Evolutionary conservation across 2,888 invertebrate species (phyloP).

Genomic region (Arenicola marina): DNA sequence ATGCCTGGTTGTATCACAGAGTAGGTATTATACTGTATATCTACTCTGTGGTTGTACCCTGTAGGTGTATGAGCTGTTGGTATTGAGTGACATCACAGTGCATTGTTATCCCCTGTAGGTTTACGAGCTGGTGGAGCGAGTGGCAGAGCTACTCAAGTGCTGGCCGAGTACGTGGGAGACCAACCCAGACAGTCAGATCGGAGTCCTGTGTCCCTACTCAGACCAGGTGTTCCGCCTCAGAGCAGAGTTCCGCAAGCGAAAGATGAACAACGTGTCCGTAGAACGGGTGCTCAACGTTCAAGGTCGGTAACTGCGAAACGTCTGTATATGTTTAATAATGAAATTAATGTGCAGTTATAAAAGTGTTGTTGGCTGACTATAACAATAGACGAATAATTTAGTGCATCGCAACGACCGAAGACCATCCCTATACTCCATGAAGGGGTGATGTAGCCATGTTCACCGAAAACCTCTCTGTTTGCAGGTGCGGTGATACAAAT

Average conservation of each 20-base stretch:
- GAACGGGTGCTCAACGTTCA: constrained; percentile 84
- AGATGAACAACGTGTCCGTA: constrained; percentile 77
- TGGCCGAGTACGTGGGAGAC: constrained; percentile 78
- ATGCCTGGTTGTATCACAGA: no score
- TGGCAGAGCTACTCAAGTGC: constrained; percentile 71
- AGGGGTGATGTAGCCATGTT: no score
- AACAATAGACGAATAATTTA: no score
- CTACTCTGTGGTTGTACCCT: no score
- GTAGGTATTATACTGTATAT: no score
- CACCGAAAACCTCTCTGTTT: no score
- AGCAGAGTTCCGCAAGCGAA: constrained; percentile 74
- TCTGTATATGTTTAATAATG: neutral
- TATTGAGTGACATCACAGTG: no score
- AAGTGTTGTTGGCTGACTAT: neutral
- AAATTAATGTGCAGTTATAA: neutral
- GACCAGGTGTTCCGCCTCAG: constrained; percentile 77
- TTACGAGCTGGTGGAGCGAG: constrained; percentile 78
- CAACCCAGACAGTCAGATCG: constrained; percentile 73
- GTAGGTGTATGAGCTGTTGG: no score
- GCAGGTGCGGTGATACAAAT: no score
- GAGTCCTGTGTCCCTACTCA: constrained; percentile 83
- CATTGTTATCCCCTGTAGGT: constrained; percentile 59
- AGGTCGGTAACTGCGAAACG: constrained; percentile 62
- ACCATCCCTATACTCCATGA: no score
- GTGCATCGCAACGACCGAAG: no score